Base-by-base conservation (phyloP, 2,113 vertebrate species). In the Phyllostomus discolor region DNA sequence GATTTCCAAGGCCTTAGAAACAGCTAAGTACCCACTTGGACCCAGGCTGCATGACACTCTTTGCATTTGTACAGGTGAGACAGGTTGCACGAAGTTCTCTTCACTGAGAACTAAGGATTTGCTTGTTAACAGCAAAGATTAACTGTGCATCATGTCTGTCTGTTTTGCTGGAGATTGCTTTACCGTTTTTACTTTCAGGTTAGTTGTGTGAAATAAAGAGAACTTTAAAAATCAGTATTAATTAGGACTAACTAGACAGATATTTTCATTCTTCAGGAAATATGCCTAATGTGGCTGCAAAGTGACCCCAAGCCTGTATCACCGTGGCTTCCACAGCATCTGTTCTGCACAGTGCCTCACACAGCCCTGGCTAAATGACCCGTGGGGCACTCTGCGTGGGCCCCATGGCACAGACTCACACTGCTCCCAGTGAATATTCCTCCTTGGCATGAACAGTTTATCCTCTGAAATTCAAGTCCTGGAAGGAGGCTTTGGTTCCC, bases 191-290 rank as follows among this genome's bases (percentile, higher is more conserved):
- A 90, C 19, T 66, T 82, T 81, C 24, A 28, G 46, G 48, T 81
- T 52, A 83, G 84, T 22, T 28, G 20, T 69, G 31, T 91, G 33
- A 84, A 75, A 17, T 87, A 16, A 96, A 64, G 7, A 79, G 10
- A 90, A 93, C 11, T 73, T 67, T 50, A 73, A 79, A 79, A 72
- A 46, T 41, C 20, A 84, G 2, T 48, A 84, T 82, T 4, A 26
- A 43, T 1, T 79, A 41, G 35, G 1, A 57, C 10, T 12, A 73
- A 67, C 33, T 31, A 50, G 12, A 90, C 73, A 86, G 22, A 46
- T 5, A 76, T 19, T 87, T 88, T 81, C 1, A 24, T 38, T 90
- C 16, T 94, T 62, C 24, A 87, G n/a, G 79, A 79, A 92, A 87
- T 10, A 76, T 35, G n/a, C 26, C 57, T 57, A 14, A 4, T 33